These are phyloP conservation scores for Oreotragus oreotragus DNA, from an alignment of 2,113 vertebrate species.

Conservation along the genomic window DNA sequence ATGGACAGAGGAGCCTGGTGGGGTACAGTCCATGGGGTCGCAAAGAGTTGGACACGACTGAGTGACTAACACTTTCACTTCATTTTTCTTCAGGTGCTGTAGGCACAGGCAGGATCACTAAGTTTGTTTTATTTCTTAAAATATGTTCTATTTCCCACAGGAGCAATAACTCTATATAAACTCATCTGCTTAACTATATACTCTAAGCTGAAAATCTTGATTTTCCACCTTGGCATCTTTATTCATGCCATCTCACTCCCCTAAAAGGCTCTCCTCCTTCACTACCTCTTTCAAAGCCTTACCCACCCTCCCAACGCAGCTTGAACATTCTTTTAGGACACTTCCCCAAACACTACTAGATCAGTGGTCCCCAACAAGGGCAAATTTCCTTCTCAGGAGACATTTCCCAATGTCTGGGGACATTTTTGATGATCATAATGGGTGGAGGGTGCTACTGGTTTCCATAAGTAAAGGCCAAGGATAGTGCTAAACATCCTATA, in stretches of 20 bases:
- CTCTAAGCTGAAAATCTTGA: not conserved
- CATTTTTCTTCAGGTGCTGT: not conserved
- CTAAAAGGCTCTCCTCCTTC: not conserved
- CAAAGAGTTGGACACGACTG: not conserved
- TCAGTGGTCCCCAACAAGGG: not conserved
- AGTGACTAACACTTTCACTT: not conserved
- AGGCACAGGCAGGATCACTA: not conserved
- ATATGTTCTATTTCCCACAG: not conserved
- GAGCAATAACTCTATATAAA: not conserved
- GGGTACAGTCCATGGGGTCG: not conserved
- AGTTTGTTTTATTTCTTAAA: not conserved
- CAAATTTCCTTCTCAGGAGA: not conserved
- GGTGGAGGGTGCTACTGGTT: not conserved
- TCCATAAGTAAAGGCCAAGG: not conserved
- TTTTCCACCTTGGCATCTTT: not conserved
- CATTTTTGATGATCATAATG: not conserved
- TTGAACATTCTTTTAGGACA: not conserved
- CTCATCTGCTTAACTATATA: not conserved
- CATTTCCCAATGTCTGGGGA: not conserved
- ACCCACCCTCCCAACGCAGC: not conserved
- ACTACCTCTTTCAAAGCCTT: not conserved
- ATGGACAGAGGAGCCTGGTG: not conserved
- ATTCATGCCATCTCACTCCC: not conserved
- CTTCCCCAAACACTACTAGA: not conserved
- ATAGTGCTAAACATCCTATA: not conserved